A percentile compares a stretch with the other conserved stretches of the same genome.
Conservation (phyloP, 1,140 invertebrate genomes). For the Antheraea mylitta region DNA sequence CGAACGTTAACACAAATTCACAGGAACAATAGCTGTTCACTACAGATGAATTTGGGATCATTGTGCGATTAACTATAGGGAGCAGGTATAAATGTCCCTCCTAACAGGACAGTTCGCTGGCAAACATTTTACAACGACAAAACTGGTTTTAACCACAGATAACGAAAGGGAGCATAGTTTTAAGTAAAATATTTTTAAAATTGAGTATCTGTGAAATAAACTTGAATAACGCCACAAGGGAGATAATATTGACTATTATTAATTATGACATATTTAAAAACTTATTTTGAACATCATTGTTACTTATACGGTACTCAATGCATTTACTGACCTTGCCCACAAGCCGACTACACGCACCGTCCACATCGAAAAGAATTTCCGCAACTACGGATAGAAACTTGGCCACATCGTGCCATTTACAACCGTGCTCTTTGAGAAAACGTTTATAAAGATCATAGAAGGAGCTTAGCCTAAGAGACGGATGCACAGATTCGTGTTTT, state of each 20-base stretch:
- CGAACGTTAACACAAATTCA: not conserved
- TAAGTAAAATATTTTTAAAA: not conserved
- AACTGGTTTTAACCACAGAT: not conserved
- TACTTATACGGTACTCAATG: not conserved
- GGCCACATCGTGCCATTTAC: slow-evolving; percentile 71
- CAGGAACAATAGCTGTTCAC: slow-evolving; percentile 14
- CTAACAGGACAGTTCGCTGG: slow-evolving; percentile 14
- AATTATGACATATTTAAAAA: too few relatives aligned
- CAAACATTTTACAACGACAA: not conserved
- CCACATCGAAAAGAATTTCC: slow-evolving; percentile 72
- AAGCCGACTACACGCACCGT: slow-evolving; percentile 56
- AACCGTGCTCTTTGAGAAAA: slow-evolving; percentile 70
- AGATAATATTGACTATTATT: too few relatives aligned
- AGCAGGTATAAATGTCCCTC: slow-evolving; percentile 31
- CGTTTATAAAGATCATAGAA: slow-evolving; percentile 68
- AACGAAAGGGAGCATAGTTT: not conserved
- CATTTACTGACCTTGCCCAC: slow-evolving; percentile 63
- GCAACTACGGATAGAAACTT: slow-evolving; percentile 66
- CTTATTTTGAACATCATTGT: too few relatives aligned
- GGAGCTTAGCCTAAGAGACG: slow-evolving; percentile 53
- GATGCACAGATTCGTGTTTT: slow-evolving; percentile 47
- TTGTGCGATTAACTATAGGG: slow-evolving; percentile 12
- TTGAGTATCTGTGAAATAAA: too few relatives aligned
- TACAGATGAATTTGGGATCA: slow-evolving; percentile 6
- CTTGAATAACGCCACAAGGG: too few relatives aligned